Evolutionary conservation across 2,113 vertebrate species (phyloP).

Genomic region (Ophiodon elongatus): DNA sequence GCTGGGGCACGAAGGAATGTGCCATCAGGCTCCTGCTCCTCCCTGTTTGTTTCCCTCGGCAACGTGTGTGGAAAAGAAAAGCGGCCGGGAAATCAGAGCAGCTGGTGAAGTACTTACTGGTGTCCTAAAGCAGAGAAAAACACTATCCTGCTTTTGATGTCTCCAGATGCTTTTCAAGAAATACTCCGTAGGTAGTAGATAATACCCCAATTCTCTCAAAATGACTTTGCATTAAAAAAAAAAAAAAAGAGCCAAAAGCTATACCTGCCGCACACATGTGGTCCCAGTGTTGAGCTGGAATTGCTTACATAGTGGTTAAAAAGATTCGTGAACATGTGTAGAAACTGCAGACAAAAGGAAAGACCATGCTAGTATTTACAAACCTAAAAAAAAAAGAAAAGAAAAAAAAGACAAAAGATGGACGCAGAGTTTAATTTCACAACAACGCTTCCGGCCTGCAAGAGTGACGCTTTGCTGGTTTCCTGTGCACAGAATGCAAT

Average conservation of each 20-base stretch:
- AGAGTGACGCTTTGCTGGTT: conserved; percentile 4
- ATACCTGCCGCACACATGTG: neutral
- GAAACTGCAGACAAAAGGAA: neutral
- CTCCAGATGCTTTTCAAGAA: conserved; percentile 2
- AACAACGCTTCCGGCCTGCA: neutral
- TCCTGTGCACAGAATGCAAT: neutral
- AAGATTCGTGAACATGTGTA: neutral
- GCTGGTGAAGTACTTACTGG: conserved; percentile 36
- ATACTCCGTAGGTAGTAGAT: neutral
- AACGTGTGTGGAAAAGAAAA: conserved; percentile 19
- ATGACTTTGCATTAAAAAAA: neutral
- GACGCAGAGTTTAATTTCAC: neutral
- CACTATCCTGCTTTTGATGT: neutral
- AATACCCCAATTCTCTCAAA: conserved; percentile 7
- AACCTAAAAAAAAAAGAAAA: neutral
- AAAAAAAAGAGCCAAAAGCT: neutral
- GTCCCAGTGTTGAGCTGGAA: neutral
- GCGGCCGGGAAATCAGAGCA: conserved; percentile 52
- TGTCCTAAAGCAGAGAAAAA: conserved; percentile 29
- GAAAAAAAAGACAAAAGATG: conserved; percentile 1
- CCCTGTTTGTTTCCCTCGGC: conserved; percentile 42
- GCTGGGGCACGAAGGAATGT: conserved; percentile 54
- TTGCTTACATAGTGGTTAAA: neutral
- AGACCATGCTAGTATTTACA: neutral
- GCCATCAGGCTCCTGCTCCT: conserved; percentile 35